These are phyloP conservation scores for Siphlonurus alternatus DNA, from an alignment of 2,888 invertebrate genomes.

Conservation along the genomic window DNA sequence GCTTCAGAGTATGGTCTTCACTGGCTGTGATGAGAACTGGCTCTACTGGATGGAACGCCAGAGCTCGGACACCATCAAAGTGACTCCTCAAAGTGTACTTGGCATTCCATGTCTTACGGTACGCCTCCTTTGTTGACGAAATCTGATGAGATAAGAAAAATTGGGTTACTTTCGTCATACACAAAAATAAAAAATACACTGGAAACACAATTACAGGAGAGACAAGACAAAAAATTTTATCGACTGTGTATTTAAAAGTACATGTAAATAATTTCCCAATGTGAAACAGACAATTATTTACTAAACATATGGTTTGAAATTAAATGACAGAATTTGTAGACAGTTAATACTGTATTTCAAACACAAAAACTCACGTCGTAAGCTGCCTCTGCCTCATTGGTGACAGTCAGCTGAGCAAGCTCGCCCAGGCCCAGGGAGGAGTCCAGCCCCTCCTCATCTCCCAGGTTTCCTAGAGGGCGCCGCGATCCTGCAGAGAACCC, in stretches of 20 bases:
- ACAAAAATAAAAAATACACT: neutral
- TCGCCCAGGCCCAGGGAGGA: conserved; percentile 81
- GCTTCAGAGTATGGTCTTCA: conserved; percentile 95
- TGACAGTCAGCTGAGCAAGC: conserved; percentile 89
- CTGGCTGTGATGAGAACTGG: conserved; percentile 94
- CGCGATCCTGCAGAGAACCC: conserved; percentile 12
- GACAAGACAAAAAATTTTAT: neutral
- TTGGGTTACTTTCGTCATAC: neutral
- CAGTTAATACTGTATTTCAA: too few relatives aligned
- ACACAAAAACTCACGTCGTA: conserved; percentile 45
- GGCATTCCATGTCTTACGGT: conserved; percentile 90
- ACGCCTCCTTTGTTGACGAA: conserved; percentile 69
- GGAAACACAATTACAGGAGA: neutral
- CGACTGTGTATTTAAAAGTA: neutral
- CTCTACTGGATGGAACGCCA: conserved; percentile 90
- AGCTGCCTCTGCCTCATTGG: conserved; percentile 88
- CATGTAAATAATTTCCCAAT: neutral
- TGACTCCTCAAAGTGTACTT: conserved; percentile 92
- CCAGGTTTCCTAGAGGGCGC: conserved; percentile 16
- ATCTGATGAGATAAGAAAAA: conserved; percentile 26
- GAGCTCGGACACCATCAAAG: conserved; percentile 80
- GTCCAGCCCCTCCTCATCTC: conserved; percentile 43
- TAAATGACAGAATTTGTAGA: too few relatives aligned
- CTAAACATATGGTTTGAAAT: too few relatives aligned
- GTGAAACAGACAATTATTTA: too few relatives aligned